Percentiles rank a stretch among this genome's conserved stretches.
phyloP scores from a whole-genome alignment of 1,140 invertebrate genomes.

The Hesperophylax magnus region DNA sequence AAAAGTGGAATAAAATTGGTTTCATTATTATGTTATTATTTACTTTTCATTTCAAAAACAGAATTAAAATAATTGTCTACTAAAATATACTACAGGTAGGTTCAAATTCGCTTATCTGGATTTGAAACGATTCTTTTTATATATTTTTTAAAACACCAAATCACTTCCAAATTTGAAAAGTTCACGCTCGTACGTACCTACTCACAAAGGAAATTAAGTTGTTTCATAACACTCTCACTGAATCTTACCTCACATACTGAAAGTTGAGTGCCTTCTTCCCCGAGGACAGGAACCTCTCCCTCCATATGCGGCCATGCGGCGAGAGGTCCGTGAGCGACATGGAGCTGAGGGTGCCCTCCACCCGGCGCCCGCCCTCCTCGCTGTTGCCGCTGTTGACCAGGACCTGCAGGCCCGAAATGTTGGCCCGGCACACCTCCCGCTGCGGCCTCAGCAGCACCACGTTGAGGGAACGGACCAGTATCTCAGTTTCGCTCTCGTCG shows the following conservation, averaged over 20 bases:
- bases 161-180: too few relatives aligned
- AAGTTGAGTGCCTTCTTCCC: slow-evolving; percentile 87
- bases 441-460: slow-evolving; percentile 51
- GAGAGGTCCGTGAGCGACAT: slow-evolving; percentile 88
- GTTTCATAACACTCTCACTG: too few relatives aligned
- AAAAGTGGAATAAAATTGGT: too few relatives aligned
- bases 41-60: too few relatives aligned
- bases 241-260: slow-evolving; percentile 74
- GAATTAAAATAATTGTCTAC: too few relatives aligned
- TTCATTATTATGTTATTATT: too few relatives aligned
- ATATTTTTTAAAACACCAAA: too few relatives aligned
- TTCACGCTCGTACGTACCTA: too few relatives aligned
- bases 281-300: slow-evolving; percentile 88
- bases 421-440: slow-evolving; percentile 55
- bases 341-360: slow-evolving; percentile 81
- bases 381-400: slow-evolving; percentile 59
- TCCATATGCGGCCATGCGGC: slow-evolving; percentile 82
- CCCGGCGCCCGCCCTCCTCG: slow-evolving; percentile 64
- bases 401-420: slow-evolving; percentile 54
- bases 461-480: slow-evolving; percentile 53
- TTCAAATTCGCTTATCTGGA: too few relatives aligned
- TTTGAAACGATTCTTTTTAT: too few relatives aligned
- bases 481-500: slow-evolving; percentile 53
- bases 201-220: too few relatives aligned
- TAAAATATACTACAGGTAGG: too few relatives aligned